Percentiles rank a stretch among this genome's conserved stretches.
Evolutionary conservation across 2,888 invertebrate genomes (phyloP).

Genomic region (Drosophila rellima): DNA sequence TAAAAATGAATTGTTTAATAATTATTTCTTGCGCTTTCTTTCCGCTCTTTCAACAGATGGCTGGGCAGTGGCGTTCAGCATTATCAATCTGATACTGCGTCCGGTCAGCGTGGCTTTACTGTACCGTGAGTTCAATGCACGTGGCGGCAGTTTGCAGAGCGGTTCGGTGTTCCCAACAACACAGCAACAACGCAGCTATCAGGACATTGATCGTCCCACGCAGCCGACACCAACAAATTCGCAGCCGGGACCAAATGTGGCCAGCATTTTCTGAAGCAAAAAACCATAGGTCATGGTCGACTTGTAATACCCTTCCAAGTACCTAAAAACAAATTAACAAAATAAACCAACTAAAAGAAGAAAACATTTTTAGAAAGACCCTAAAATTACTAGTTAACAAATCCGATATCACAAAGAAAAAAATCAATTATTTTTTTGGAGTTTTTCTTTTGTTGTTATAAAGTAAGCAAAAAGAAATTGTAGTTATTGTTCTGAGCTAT

Average conservation of each 20-base stretch:
- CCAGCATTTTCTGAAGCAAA: conserved; percentile 83
- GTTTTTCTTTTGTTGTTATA: conserved; percentile 31
- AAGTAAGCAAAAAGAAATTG: conserved; percentile 18
- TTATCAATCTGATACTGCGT: conserved; percentile 84
- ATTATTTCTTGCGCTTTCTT: neutral
- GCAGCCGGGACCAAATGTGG: conserved; percentile 84
- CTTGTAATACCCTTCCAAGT: conserved; percentile 49
- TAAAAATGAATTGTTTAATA: neutral
- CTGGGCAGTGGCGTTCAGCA: conserved; percentile 85
- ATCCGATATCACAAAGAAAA: conserved; percentile 2
- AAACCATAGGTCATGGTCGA: neutral
- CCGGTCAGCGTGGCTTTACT: conserved; percentile 84
- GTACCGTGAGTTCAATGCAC: conserved; percentile 84
- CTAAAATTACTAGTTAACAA: conserved; percentile 31
- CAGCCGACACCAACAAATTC: conserved; percentile 84
- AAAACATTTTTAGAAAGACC: neutral
- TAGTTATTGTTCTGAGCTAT: conserved; percentile 40
- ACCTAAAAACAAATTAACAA: conserved; percentile 31
- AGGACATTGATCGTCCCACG: conserved; percentile 85
- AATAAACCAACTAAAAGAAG: neutral
- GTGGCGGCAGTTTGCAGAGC: conserved; percentile 83
- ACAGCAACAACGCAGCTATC: conserved; percentile 85
- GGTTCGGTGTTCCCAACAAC: conserved; percentile 84
- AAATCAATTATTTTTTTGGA: conserved; percentile 4
- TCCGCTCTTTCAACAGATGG: conserved; percentile 78